These are phyloP conservation scores for Ochotona princeps DNA, from an alignment of 2,113 vertebrate genomes.

Conservation along the genomic window DNA sequence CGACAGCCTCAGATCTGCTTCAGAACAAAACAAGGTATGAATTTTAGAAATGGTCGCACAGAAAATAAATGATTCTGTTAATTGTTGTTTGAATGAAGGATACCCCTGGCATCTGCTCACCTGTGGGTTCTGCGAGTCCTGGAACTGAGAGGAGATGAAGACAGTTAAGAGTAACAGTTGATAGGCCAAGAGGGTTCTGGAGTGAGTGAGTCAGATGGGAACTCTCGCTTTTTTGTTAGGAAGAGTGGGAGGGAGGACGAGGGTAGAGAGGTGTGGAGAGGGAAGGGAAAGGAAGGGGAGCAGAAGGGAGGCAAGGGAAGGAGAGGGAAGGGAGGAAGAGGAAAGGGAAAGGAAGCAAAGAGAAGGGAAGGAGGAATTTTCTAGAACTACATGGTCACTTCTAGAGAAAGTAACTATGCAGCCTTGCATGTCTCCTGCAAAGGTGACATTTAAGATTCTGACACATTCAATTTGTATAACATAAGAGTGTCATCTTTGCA, in stretches of 20 bases:
- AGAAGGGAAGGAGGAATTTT: background rate
- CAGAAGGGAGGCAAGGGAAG: too few species aligned
- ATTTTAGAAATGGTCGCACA: background rate
- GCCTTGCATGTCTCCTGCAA: background rate
- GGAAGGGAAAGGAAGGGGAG: too few species aligned
- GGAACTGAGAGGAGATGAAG: too few species aligned
- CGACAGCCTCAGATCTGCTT: background rate
- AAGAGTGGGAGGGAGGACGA: too few species aligned
- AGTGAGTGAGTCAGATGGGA: background rate
- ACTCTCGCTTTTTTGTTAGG: background rate
- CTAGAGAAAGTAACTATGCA: constrained; percentile 40
- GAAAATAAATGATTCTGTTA: background rate
- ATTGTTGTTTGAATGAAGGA: background rate
- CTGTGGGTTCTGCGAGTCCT: background rate
- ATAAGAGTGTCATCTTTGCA: background rate
- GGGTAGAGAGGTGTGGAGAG: too few species aligned
- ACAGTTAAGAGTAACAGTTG: background rate
- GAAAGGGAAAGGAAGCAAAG: background rate
- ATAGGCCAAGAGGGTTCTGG: background rate
- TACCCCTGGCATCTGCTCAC: background rate
- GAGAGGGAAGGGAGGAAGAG: too few species aligned
- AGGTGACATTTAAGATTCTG: constrained; percentile 36
- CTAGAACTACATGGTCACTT: background rate
- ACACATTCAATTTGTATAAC: constrained; percentile 29
- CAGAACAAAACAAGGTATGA: background rate